phyloP scores from a whole-genome alignment of 2,113 vertebrate genomes.

The Empidonax alnorum region DNA sequence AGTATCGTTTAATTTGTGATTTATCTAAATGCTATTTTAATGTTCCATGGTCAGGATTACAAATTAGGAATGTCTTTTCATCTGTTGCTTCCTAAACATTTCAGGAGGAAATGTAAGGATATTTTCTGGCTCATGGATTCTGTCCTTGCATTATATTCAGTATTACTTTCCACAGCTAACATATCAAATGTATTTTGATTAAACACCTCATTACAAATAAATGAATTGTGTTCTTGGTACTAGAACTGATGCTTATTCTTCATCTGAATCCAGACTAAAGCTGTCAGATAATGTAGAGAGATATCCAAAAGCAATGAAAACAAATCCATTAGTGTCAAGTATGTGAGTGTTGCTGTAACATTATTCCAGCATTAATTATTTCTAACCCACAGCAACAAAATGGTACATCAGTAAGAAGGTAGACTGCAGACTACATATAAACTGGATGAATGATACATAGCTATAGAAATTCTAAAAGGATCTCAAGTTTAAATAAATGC shows the following conservation, averaged over 20 bases:
- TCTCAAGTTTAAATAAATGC: background rate
- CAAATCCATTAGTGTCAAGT: background rate
- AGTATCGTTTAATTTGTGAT: background rate
- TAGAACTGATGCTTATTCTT: background rate
- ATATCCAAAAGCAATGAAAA: background rate
- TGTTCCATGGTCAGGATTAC: background rate
- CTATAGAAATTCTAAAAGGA: background rate
- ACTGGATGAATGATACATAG: background rate
- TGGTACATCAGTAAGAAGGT: background rate
- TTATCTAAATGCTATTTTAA: background rate
- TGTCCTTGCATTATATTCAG: background rate
- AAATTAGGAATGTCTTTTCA: background rate
- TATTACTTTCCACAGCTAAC: background rate
- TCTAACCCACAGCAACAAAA: background rate
- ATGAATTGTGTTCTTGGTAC: background rate
- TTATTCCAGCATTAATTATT: background rate
- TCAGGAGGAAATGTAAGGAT: background rate
- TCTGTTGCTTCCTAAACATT: background rate
- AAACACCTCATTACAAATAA: constrained; percentile 1
- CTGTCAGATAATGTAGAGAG: background rate
- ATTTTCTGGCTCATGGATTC: background rate
- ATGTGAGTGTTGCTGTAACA: background rate
- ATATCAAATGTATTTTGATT: background rate
- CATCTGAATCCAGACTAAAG: background rate
- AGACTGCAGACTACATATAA: background rate